Percentiles rank a stretch among this genome's conserved stretches.
Evolutionary conservation across 2,888 invertebrate species (phyloP).

Genomic region (Sinelater perroti): DNA sequence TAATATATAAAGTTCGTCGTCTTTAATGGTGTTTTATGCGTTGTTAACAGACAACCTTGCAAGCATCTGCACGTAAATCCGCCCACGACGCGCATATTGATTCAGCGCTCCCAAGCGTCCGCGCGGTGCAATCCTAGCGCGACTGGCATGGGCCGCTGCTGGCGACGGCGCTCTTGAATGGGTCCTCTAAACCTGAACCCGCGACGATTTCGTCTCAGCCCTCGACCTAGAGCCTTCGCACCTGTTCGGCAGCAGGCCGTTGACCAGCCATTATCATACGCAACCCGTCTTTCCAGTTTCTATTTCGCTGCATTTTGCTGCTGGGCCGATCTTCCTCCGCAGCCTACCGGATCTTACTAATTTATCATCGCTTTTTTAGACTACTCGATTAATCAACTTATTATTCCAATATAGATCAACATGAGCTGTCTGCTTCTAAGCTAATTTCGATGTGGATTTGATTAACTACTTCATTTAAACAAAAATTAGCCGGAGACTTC

Average conservation of each 20-base stretch:
- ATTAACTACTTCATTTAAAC: not conserved
- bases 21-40: too few relatives aligned
- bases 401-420: slow-evolving; percentile 2
- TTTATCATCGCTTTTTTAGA: slow-evolving; percentile 7
- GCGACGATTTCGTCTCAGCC: slow-evolving; percentile 35
- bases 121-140: too few relatives aligned
- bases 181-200: slow-evolving; percentile 33
- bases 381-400: slow-evolving; percentile 5
- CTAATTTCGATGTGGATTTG: not conserved
- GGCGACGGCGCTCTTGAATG: slow-evolving; percentile 41
- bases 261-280: slow-evolving; percentile 60
- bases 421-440: not conserved
- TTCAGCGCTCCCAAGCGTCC: too few relatives aligned
- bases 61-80: too few relatives aligned
- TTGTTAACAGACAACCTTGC: too few relatives aligned
- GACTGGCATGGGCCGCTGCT: slow-evolving; percentile 40
- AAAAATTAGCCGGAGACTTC: not conserved
- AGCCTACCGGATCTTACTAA: slow-evolving; percentile 17
- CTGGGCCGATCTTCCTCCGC: slow-evolving; percentile 15
- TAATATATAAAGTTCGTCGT: too few relatives aligned
- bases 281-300: slow-evolving; percentile 61
- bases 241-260: slow-evolving; percentile 57
- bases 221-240: slow-evolving; percentile 57
- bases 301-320: slow-evolving; percentile 51
- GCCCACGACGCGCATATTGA: too few relatives aligned